A percentile compares a stretch with the other conserved stretches of the same genome.
phyloP scores from a whole-genome alignment of 2,797 vertebrate genomes.

The Buphagus erythrorhynchus region DNA sequence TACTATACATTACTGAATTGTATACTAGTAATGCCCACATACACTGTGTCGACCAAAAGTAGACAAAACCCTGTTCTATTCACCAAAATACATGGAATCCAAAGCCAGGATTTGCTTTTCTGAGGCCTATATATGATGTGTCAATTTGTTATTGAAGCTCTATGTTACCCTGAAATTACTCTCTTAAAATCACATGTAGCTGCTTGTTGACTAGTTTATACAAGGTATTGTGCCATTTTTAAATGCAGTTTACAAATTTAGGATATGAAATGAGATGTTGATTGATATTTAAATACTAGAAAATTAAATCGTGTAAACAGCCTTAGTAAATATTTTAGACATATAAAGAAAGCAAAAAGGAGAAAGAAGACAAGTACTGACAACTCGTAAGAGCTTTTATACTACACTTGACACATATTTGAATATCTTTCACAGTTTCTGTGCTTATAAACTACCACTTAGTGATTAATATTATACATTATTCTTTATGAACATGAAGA shows the following conservation, averaged over 20 bases:
- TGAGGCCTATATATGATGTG: background rate
- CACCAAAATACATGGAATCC: background rate
- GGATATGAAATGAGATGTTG: background rate
- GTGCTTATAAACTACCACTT: background rate
- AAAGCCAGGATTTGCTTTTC: background rate
- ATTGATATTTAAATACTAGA: background rate
- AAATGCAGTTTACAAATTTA: background rate
- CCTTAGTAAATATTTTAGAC: constrained; percentile 13
- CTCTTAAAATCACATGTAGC: background rate
- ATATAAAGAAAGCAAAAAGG: background rate
- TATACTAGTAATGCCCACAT: background rate
- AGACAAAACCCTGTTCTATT: background rate
- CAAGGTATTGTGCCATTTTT: background rate
- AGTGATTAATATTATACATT: constrained; percentile 15
- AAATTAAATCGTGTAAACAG: background rate
- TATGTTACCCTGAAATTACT: background rate
- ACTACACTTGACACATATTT: background rate
- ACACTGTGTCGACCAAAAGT: background rate
- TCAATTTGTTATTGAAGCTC: background rate
- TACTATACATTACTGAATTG: background rate
- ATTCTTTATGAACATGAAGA: background rate
- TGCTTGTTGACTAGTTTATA: background rate
- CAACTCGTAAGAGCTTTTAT: background rate
- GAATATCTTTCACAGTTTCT: background rate
- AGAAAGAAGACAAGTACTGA: background rate